phyloP scores from a whole-genome alignment of 2,888 invertebrate species.

The Hedychridium roseum region DNA sequence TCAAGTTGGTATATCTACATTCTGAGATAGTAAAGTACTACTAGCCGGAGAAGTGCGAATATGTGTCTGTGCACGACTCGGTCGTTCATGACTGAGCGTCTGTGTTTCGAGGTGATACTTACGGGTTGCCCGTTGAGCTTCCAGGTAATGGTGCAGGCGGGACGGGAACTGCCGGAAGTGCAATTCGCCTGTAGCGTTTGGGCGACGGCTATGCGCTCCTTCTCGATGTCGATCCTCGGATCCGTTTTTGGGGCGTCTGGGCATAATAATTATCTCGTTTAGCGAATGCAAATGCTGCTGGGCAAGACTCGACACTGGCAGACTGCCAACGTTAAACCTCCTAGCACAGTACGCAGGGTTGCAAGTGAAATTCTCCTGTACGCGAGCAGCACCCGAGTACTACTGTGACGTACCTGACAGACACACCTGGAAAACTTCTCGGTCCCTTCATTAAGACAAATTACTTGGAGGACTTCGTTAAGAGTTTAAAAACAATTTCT shows the following conservation, averaged over 20 bases:
- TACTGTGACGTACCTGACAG: too few relatives aligned
- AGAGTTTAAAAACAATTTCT: too few relatives aligned
- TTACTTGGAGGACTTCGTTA: too few relatives aligned
- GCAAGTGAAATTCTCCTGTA: too few relatives aligned
- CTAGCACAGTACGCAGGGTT: too few relatives aligned
- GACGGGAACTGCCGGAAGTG: conserved; percentile 57
- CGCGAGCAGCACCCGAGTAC: too few relatives aligned
- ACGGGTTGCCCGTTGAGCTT: conserved; percentile 56
- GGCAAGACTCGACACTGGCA: conserved; percentile 37
- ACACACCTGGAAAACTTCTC: too few relatives aligned
- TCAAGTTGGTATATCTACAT: too few relatives aligned
- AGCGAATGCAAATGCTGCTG: conserved; percentile 32
- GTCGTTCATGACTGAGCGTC: background rate
- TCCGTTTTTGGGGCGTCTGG: conserved; percentile 59
- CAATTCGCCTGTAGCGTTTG: conserved; percentile 58
- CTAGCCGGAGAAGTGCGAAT: too few relatives aligned
- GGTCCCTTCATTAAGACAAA: too few relatives aligned
- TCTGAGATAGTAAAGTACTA: too few relatives aligned
- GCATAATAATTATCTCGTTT: conserved; percentile 49
- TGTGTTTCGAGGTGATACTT: conserved; percentile 46
- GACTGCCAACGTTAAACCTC: conserved; percentile 32
- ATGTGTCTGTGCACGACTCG: background rate
- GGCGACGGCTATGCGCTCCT: conserved; percentile 52
- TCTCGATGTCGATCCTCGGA: conserved; percentile 55
- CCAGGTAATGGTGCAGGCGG: conserved; percentile 59